A percentile compares a stretch with the other conserved stretches of the same genome.
Conservation (phyloP, 2,888 invertebrate genomes). For the Ennomos quercinarius region DNA sequence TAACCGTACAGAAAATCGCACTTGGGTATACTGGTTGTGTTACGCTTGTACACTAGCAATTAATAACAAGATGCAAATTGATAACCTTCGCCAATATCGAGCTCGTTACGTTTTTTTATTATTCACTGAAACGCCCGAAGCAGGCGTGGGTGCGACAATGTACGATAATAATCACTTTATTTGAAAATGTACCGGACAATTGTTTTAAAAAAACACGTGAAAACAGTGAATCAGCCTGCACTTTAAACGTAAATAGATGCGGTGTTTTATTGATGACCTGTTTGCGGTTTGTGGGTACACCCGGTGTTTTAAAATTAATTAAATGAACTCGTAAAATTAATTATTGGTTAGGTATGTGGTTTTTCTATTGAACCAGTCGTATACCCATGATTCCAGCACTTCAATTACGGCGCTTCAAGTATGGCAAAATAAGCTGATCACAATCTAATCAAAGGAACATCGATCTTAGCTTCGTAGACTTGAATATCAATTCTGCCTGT, state of each 20-base stretch:
- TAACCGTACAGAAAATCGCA: too few relatives aligned
- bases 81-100: conserved; percentile 4
- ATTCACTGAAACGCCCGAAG: conserved; percentile 19
- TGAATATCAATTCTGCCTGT: too few relatives aligned
- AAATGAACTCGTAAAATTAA: conserved; percentile 6
- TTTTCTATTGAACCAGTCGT: too few relatives aligned
- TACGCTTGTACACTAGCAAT: too few relatives aligned
- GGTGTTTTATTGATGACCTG: conserved; percentile 17
- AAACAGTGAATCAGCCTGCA: conserved; percentile 26
- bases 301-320: conserved; percentile 5
- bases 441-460: too few relatives aligned
- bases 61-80: neutral
- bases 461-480: too few relatives aligned
- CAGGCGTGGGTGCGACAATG: conserved; percentile 29
- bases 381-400: too few relatives aligned
- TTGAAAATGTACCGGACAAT: conserved; percentile 12
- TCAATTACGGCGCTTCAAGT: too few relatives aligned
- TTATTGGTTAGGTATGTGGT: too few relatives aligned
- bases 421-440: too few relatives aligned
- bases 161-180: conserved; percentile 16
- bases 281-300: conserved; percentile 10
- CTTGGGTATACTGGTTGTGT: too few relatives aligned
- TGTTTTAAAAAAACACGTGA: conserved; percentile 18
- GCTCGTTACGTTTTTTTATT: conserved; percentile 5
- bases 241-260: conserved; percentile 17